A percentile compares a stretch with the other conserved stretches of the same genome.
These are phyloP conservation scores for Talpa occidentalis DNA, from an alignment of 2,113 vertebrate species.

Conservation along the genomic window DNA sequence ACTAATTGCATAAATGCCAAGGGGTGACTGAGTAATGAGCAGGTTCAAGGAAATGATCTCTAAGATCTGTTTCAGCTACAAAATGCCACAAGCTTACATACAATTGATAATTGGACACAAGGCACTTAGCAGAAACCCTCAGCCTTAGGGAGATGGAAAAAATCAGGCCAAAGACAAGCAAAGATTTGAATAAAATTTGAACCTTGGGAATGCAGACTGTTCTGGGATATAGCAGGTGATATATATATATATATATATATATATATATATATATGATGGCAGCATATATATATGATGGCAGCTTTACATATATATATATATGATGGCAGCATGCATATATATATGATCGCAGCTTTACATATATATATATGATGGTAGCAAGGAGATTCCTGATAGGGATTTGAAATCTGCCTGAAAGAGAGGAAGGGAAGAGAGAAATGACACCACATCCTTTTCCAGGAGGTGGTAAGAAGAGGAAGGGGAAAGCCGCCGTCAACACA, in stretches of 20 bases:
- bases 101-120: not conserved
- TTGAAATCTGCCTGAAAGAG: not conserved
- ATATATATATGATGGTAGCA: not conserved
- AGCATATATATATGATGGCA: not conserved
- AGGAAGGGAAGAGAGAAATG: not conserved
- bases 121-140: not conserved
- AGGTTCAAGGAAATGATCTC: slow-evolving; percentile 23
- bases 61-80: slow-evolving; percentile 34
- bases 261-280: too few relatives aligned
- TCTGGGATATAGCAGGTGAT: not conserved
- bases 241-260: not conserved
- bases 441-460: not conserved
- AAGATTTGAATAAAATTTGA: slow-evolving; percentile 20
- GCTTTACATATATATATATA: too few relatives aligned
- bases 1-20: slow-evolving; percentile 51
- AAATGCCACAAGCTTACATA: not conserved
- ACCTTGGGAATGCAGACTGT: not conserved
- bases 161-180: slow-evolving; percentile 22
- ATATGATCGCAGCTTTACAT: too few relatives aligned
- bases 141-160: slow-evolving; percentile 15
- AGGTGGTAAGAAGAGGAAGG: not conserved
- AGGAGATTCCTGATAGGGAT: not conserved
- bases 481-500: not conserved
- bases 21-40: slow-evolving; percentile 13
- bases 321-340: not conserved